Evolutionary conservation across 2,113 vertebrate species (phyloP), one percentile per base, ranked within the genome.

Genomic region (Notothenia coriiceps): DNA sequence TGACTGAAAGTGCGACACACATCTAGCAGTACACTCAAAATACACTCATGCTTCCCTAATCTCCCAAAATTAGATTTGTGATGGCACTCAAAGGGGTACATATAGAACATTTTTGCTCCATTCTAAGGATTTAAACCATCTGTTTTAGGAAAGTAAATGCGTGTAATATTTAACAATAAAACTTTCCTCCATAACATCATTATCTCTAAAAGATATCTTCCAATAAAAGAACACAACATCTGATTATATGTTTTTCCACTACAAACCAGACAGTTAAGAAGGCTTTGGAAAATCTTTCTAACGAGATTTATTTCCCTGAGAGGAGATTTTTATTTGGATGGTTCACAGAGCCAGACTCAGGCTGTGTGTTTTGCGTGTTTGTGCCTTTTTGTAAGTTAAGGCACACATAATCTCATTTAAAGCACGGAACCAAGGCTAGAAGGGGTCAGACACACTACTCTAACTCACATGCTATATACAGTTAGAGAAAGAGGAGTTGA

Each of bases 221-320:
- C 33, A 79, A 68, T 70, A 65, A 77, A 71, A 66, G 12, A 10
- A 47, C 69, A 70, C 35, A 40, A 40, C 1, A 74, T 69, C 72
- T 55, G 63, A 76, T 84, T 67, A 46, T 33, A 47, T 15, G 64
- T 74, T 72, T 71, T 68, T 12, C 43, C 0, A 0, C 12, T 52
- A 65, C 63, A 74, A 76, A 68, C 62, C 66, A 81, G 74, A 84
- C 59, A 71, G 66, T 74, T 83, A 86, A 83, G 82, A 85, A 47
- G 84, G 88, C 76, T 91, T 89, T 87, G 57, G 77, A 33, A 91
- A 91, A 90, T 87, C 73, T 88, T 77, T 77, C 55, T 82, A 87
- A 87, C 79, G 79, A 87, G 80, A 86, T 91, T 86, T 74, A 82
- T 84, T 80, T 75, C 61, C 63, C 68, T 62, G 61, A 52, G 35